These are phyloP conservation scores for Sternarchorhynchus goeldii DNA, from an alignment of 2,797 vertebrate species.

Conservation along the genomic window DNA sequence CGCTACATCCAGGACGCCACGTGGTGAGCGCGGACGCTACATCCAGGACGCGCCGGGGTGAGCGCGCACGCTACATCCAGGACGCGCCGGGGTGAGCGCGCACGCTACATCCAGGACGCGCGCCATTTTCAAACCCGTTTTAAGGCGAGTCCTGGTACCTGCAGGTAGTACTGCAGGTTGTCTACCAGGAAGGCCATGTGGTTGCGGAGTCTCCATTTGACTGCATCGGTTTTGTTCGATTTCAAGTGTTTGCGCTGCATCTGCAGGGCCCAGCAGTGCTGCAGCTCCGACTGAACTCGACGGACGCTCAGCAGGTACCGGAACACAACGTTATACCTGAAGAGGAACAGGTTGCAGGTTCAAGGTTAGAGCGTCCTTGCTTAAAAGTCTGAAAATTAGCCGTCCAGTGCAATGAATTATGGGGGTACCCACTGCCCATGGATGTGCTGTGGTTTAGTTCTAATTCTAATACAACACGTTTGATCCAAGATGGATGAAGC, in stretches of 20 bases:
- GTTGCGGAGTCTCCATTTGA: constrained; percentile 93
- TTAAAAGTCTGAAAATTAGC: no score
- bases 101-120: no score
- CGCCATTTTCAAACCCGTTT: neutral
- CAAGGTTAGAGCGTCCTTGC: no score
- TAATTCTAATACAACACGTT: neutral
- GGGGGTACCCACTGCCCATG: no score
- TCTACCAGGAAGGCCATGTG: constrained; percentile 99
- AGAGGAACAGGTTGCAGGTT: constrained; percentile 18
- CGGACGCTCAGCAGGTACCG: constrained; percentile 94
- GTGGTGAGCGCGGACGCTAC: no score
- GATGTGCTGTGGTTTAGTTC: neutral
- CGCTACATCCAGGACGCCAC: no score
- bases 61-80: no score
- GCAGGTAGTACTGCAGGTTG: constrained; percentile 97
- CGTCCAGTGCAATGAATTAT: no score
- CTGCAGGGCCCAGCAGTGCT: constrained; percentile 97
- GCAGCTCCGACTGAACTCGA: constrained; percentile 93
- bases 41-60: no score
- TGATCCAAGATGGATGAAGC: no score
- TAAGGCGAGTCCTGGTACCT: constrained; percentile 72
- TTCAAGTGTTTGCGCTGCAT: constrained; percentile 96
- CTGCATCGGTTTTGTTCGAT: constrained; percentile 86
- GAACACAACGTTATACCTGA: constrained; percentile 96
- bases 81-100: no score